Percentiles rank a stretch among this genome's conserved stretches.
Evolutionary conservation across 2,888 invertebrate genomes (phyloP).

Genomic region (Dynastes grantii): DNA sequence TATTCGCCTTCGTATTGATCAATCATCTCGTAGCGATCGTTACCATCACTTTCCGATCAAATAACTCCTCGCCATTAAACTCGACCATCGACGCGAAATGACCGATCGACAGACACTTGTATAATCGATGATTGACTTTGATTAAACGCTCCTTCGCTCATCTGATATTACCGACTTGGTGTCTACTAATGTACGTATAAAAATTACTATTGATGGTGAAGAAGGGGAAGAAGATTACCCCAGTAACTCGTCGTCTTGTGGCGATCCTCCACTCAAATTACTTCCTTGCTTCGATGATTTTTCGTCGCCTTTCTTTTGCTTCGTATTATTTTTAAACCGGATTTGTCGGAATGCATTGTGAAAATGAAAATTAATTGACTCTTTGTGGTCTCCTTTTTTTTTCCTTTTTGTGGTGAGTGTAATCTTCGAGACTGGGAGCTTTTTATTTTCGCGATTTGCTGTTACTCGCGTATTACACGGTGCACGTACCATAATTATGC

Average conservation of each 20-base stretch:
- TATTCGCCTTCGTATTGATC: background rate
- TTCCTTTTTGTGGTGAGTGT: background rate
- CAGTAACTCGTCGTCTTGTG: background rate
- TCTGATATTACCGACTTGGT: slow-evolving; percentile 19
- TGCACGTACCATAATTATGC: no score
- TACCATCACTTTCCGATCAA: slow-evolving; percentile 29
- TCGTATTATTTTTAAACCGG: slow-evolving; percentile 42
- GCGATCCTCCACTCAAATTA: slow-evolving; percentile 6
- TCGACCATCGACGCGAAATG: slow-evolving; percentile 14
- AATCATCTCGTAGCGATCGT: slow-evolving; percentile 19
- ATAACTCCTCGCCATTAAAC: slow-evolving; percentile 1
- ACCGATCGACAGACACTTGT: slow-evolving; percentile 39
- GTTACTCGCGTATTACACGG: no score
- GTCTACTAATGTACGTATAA: background rate
- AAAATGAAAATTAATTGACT: slow-evolving; percentile 45
- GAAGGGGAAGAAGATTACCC: background rate
- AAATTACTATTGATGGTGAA: background rate
- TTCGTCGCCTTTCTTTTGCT: background rate
- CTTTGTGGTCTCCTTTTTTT: background rate
- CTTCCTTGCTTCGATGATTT: background rate
- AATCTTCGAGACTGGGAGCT: background rate
- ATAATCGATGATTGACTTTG: slow-evolving; percentile 46
- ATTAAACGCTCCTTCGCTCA: slow-evolving; percentile 38
- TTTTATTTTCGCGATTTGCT: background rate
- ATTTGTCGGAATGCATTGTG: slow-evolving; percentile 41